phyloP scores from a whole-genome alignment of 1,140 invertebrate species.

The Acarapis woodi region DNA sequence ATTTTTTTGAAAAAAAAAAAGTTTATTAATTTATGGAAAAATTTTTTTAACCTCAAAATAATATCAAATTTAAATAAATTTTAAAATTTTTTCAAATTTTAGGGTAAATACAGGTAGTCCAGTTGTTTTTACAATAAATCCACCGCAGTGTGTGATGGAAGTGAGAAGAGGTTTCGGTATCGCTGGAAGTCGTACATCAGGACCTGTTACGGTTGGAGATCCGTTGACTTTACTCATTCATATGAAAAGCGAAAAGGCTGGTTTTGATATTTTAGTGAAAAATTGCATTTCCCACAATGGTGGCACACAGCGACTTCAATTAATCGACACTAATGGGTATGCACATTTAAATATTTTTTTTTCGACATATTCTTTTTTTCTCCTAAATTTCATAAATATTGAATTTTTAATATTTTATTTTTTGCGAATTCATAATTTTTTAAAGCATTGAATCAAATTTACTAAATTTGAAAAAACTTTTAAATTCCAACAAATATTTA shows the following conservation, averaged over 20 bases:
- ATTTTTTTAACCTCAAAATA: too few relatives aligned
- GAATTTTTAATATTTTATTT: too few relatives aligned
- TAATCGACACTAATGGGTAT: constrained; percentile 71
- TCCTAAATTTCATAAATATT: too few relatives aligned
- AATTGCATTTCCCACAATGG: constrained; percentile 82
- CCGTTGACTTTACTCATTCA: constrained; percentile 69
- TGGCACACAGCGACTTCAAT: constrained; percentile 56
- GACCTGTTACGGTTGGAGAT: constrained; percentile 65
- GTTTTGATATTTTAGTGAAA: constrained; percentile 82
- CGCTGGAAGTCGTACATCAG: constrained; percentile 43
- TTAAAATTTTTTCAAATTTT: neutral
- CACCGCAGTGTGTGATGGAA: constrained; percentile 82
- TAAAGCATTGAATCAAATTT: too few relatives aligned
- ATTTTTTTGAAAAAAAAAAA: too few relatives aligned
- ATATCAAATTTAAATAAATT: too few relatives aligned
- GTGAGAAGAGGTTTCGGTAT: constrained; percentile 57
- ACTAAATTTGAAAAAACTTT: too few relatives aligned
- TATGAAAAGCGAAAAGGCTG: constrained; percentile 75
- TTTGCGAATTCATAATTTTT: too few relatives aligned
- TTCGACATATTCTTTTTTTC: neutral
- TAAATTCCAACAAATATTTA: too few relatives aligned
- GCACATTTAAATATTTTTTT: constrained; percentile 10
- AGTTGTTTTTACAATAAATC: constrained; percentile 67
- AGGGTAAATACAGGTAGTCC: constrained; percentile 44
- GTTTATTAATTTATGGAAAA: too few relatives aligned